Conservation (phyloP, 2,888 invertebrate genomes). For the Argyresthia goedartella region DNA sequence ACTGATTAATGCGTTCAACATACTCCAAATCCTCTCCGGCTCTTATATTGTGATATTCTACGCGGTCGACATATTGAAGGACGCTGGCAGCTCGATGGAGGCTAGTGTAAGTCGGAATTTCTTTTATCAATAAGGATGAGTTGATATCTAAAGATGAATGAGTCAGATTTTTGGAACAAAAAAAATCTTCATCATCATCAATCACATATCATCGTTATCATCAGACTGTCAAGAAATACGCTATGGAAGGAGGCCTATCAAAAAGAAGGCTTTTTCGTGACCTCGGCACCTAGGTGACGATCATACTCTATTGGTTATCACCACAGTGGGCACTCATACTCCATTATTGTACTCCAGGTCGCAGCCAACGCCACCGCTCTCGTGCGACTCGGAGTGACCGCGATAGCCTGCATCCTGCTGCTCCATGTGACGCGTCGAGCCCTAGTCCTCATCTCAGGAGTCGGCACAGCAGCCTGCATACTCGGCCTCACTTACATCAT, state of each 20-base stretch:
- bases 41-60: conserved; percentile 85
- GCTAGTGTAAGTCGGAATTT: conserved; percentile 36
- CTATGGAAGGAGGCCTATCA: no score
- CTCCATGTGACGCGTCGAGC: conserved; percentile 74
- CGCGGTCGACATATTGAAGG: conserved; percentile 79
- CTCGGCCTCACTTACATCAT: conserved; percentile 62
- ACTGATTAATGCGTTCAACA: conserved; percentile 79
- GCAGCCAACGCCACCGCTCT: conserved; percentile 80
- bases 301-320: no score
- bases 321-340: no score
- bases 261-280: no score
- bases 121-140: background rate
- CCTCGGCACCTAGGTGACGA: no score
- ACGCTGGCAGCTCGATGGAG: conserved; percentile 59
- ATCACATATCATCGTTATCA: no score
- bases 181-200: no score
- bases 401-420: conserved; percentile 75
- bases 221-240: no score
- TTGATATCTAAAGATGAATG: background rate
- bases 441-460: conserved; percentile 75
- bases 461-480: conserved; percentile 76
- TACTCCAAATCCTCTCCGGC: conserved; percentile 80
- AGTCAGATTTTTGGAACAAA: no score
- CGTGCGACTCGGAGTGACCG: conserved; percentile 74
- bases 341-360: conserved; percentile 22